Conservation (phyloP, 1,140 invertebrate species). For the Ips nitidus region DNA sequence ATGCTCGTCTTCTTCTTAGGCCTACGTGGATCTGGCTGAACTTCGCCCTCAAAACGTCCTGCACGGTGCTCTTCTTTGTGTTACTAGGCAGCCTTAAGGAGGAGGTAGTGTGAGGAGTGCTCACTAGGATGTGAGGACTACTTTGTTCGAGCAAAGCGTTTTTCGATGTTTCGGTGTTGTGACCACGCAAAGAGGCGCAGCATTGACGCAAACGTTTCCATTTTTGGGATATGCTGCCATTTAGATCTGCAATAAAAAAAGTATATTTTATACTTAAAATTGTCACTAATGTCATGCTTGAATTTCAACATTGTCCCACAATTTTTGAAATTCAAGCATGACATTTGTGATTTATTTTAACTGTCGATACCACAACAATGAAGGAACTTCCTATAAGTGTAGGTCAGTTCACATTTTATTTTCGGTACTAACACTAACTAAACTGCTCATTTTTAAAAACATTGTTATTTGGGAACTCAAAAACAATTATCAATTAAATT, state of each 20-base stretch:
- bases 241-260: slow-evolving; percentile 65
- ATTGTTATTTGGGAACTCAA: no score
- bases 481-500: no score
- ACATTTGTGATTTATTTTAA: background rate
- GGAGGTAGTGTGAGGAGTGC: slow-evolving; percentile 46
- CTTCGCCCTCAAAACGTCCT: slow-evolving; percentile 63
- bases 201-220: slow-evolving; percentile 69
- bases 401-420: no score
- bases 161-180: slow-evolving; percentile 56
- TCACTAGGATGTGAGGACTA: slow-evolving; percentile 51
- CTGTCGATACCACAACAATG: background rate
- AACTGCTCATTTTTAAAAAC: no score
- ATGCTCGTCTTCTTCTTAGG: slow-evolving; percentile 61
- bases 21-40: slow-evolving; percentile 69
- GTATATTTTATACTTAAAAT: background rate
- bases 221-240: slow-evolving; percentile 71
- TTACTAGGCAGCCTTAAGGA: slow-evolving; percentile 64
- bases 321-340: background rate
- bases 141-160: slow-evolving; percentile 51
- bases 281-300: background rate
- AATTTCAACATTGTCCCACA: background rate
- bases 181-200: slow-evolving; percentile 63
- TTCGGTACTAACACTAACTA: no score
- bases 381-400: no score
- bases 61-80: slow-evolving; percentile 57